Conservation (phyloP, 2,113 vertebrate genomes). For the Phaethornis superciliosus region DNA sequence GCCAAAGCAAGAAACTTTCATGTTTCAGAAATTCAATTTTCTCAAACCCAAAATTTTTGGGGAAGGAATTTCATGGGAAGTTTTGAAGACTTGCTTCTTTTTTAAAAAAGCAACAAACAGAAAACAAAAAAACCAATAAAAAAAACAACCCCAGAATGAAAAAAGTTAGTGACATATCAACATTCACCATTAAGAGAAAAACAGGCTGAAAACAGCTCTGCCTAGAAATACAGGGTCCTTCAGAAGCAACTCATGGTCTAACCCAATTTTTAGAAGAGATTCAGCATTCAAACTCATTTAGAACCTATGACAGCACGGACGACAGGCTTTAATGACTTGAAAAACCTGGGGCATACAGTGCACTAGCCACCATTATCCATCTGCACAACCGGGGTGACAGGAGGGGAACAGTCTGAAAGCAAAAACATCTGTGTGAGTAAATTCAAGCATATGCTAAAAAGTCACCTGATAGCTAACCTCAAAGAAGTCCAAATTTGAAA, state of each 20-base stretch:
- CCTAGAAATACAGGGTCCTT: not conserved
- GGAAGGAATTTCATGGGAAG: not conserved
- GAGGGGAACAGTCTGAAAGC: not conserved
- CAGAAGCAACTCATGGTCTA: not conserved
- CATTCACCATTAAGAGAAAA: not conserved
- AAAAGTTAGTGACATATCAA: not conserved
- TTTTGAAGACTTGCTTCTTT: not conserved
- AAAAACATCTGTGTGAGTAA: not conserved
- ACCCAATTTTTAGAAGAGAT: not conserved
- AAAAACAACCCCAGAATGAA: too few relatives aligned
- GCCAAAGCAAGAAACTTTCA: not conserved
- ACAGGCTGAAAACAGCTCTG: not conserved
- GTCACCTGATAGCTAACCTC: not conserved
- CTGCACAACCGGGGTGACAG: rapidly evolving
- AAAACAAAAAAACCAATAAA: too few relatives aligned
- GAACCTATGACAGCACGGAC: not conserved
- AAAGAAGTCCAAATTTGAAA: not conserved
- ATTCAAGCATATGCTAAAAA: not conserved
- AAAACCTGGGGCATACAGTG: not conserved
- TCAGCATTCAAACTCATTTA: not conserved
- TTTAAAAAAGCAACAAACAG: not conserved
- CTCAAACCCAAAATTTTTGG: not conserved
- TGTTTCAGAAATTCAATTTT: not conserved
- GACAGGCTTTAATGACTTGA: not conserved
- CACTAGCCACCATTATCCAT: not conserved